These are phyloP conservation scores for Megaustenia siamemsis DNA, from an alignment of 2,888 invertebrate genomes.

Conservation along the genomic window DNA sequence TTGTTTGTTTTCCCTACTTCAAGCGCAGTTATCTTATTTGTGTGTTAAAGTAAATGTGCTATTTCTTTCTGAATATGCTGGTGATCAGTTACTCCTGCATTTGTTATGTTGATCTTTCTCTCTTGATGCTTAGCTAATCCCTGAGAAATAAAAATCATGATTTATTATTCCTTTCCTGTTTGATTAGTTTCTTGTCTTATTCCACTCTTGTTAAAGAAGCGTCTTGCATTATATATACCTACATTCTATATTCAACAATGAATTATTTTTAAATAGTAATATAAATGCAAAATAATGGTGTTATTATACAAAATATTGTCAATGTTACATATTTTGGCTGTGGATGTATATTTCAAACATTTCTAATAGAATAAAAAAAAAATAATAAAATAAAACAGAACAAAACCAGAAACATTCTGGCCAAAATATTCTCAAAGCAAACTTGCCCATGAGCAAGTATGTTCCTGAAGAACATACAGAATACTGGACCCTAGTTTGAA, in stretches of 20 bases:
- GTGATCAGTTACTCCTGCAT: background rate
- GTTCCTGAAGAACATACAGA: background rate
- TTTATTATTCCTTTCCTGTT: background rate
- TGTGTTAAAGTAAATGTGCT: too few species aligned
- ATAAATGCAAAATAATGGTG: background rate
- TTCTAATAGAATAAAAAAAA: background rate
- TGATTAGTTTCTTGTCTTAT: background rate
- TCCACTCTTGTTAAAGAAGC: too few species aligned
- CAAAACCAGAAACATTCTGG: too few species aligned
- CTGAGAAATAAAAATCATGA: too few species aligned
- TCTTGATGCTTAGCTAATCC: too few species aligned
- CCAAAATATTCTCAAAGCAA: too few species aligned
- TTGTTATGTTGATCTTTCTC: background rate
- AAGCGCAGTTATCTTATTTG: too few species aligned
- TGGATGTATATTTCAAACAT: background rate
- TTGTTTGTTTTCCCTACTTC: too few species aligned
- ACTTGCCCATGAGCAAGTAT: background rate
- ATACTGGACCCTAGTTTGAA: constrained; percentile 28
- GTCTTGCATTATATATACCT: background rate
- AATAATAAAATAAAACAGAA: too few species aligned
- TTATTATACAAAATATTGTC: background rate
- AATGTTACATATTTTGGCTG: background rate
- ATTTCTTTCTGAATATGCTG: background rate
- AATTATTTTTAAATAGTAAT: background rate
- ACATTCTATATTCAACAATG: background rate